Base-by-base conservation (phyloP, 2,888 invertebrate genomes). In the Thelaira solivaga region DNA sequence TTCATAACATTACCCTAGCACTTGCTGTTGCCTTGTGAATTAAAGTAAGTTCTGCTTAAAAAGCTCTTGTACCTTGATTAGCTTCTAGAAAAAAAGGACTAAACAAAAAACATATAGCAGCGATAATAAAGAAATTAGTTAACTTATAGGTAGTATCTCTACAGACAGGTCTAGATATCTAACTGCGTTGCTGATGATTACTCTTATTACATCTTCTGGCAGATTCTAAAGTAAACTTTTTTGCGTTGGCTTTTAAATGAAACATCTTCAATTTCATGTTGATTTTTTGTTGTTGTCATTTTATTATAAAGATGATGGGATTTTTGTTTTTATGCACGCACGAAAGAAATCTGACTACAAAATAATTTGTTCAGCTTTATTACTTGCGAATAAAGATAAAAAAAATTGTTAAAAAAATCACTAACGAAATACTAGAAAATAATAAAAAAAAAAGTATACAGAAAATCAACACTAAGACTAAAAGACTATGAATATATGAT, bases 401-500 rank as follows among this genome's bases (percentile, higher is more conserved):
- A 57, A 49, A 18, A 11, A 18, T 16, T 10, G 31, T 18, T 22
- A 43, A 53, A 62, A n/a, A 49, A 34, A 26, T 41, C 2, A 55
- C 45, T 0, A 49, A 65, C 8, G 16, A 45, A 13, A 49, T 34
- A 7, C 41, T 11, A 45, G 39, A 43, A 61, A 53, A 45, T 49
- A 41, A 57, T 36, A 10, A 45, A 0, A 45, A 0, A 24, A 47
- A 53, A 53, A 76, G n/a, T n/a, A 43, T 11, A 4, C 1, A 26
- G 55, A 16, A 67, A 68, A 68, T 26, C 45, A 36, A 57, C 55
- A 53, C 57, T 24, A 43, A 31, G 55, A 73, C 47, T 31, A 61
- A 53, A 77, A 57, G 20, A 20, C 73, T 51, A 73, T 77, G 77
- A 77, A 77, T 77, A 73, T 69, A 64, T 68, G 69, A 77, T 77